These are phyloP conservation scores for Dolichomitus sp. DNA, from an alignment of 2,888 invertebrate genomes.

Conservation along the genomic window DNA sequence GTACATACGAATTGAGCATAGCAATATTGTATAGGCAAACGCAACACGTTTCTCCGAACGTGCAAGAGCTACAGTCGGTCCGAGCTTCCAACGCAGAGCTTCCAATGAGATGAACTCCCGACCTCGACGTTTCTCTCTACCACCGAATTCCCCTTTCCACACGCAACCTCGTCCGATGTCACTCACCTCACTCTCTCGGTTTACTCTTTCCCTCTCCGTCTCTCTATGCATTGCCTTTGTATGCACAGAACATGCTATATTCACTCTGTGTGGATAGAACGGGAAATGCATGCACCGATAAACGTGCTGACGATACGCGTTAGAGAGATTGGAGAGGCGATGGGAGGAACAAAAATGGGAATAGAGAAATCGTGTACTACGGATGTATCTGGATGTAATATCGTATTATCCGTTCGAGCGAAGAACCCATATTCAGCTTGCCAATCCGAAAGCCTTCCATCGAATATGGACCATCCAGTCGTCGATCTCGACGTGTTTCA, in stretches of 20 bases:
- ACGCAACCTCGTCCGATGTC: constrained; percentile 50
- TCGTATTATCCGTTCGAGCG: constrained; percentile 3
- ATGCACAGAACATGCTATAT: background rate
- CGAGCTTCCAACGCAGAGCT: background rate
- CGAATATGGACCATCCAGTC: constrained; percentile 1
- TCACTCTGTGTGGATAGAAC: background rate
- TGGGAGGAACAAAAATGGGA: constrained; percentile 9
- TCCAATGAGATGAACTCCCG: constrained; percentile 42
- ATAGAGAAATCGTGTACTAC: constrained; percentile 6
- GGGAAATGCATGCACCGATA: constrained; percentile 33
- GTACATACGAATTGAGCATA: constrained; percentile 46
- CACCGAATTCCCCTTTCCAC: constrained; percentile 32
- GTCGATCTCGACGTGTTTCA: constrained; percentile 39
- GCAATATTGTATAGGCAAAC: constrained; percentile 62
- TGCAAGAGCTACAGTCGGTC: constrained; percentile 25
- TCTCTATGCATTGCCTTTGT: constrained; percentile 6
- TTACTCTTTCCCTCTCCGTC: constrained; percentile 3
- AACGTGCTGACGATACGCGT: constrained; percentile 41
- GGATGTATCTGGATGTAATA: constrained; percentile 8
- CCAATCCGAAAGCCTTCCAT: constrained; percentile 11
- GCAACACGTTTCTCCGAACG: constrained; percentile 63
- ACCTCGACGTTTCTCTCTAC: constrained; percentile 52
- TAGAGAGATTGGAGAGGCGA: constrained; percentile 26
- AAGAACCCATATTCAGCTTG: constrained; percentile 22
- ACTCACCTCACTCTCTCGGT: constrained; percentile 14